These are phyloP conservation scores for Allacma fusca DNA, from an alignment of 2,888 invertebrate species.

Conservation along the genomic window DNA sequence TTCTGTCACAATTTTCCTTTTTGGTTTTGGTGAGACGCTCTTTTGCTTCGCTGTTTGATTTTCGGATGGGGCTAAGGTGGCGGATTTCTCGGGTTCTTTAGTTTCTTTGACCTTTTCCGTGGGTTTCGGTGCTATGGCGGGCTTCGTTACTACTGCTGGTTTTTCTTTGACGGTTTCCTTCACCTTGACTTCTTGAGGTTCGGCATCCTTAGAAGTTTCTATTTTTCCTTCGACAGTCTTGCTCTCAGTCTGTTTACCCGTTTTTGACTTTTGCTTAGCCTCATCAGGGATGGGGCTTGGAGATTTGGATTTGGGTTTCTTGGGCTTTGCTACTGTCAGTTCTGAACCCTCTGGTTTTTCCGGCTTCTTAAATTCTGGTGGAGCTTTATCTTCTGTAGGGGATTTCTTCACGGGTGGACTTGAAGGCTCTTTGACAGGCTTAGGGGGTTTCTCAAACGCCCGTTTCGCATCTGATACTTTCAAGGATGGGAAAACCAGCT, in stretches of 20 bases:
- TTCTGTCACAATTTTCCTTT: constrained; percentile 2
- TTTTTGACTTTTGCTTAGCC: background rate
- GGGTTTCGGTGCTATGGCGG: background rate
- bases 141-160: background rate
- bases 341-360: constrained; percentile 17
- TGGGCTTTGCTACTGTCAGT: constrained; percentile 5
- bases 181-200: constrained; percentile 63
- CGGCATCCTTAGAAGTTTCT: constrained; percentile 61
- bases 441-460: constrained; percentile 69
- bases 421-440: constrained; percentile 45
- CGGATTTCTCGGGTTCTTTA: background rate
- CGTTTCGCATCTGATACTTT: constrained; percentile 87
- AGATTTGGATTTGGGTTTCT: constrained; percentile 40
- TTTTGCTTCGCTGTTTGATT: constrained; percentile 28
- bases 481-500: constrained; percentile 80
- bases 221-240: background rate
- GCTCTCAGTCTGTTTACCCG: background rate
- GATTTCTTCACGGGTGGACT: constrained; percentile 25
- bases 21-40: constrained; percentile 38
- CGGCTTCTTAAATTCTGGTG: background rate
- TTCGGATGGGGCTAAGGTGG: background rate
- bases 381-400: background rate
- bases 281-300: constrained; percentile 33
- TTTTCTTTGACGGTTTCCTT: constrained; percentile 56
- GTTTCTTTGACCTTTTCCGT: constrained; percentile 12